Conservation (phyloP, 1,140 invertebrate genomes). For the Drosophila varians region DNA sequence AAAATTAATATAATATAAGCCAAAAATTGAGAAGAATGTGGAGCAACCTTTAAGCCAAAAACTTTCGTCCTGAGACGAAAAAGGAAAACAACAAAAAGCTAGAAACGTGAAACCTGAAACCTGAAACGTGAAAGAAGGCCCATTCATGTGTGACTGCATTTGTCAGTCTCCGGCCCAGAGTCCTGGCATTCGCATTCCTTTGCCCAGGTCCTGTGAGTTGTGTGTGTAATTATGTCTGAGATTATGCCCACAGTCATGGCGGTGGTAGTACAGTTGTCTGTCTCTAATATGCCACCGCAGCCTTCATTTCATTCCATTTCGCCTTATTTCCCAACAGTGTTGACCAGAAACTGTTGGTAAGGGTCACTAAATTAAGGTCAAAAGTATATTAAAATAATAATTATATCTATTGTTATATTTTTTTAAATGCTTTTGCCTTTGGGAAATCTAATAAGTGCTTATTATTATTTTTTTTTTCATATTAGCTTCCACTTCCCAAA, state of each 20-base stretch:
- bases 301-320: background rate
- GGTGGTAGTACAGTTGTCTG: constrained; percentile 44
- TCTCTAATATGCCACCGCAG: constrained; percentile 53
- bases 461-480: too few relatives aligned
- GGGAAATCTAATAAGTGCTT: too few relatives aligned
- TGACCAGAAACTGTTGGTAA: too few relatives aligned
- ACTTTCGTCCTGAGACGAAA: constrained; percentile 46
- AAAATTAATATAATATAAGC: background rate
- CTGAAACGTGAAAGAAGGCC: constrained; percentile 19
- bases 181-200: constrained; percentile 28
- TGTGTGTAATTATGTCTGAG: constrained; percentile 80
- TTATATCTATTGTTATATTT: too few relatives aligned
- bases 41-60: constrained; percentile 51
- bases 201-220: constrained; percentile 21
- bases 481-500: too few relatives aligned
- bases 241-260: constrained; percentile 74
- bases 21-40: constrained; percentile 13
- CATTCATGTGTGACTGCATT: constrained; percentile 74
- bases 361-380: too few relatives aligned
- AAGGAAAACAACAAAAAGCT: constrained; percentile 23
- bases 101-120: constrained; percentile 17
- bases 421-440: too few relatives aligned
- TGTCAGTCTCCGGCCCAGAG: constrained; percentile 49
- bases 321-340: background rate
- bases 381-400: too few relatives aligned